phyloP scores from a whole-genome alignment of 1,140 invertebrate genomes.

The Dreissena rostriformis region DNA sequence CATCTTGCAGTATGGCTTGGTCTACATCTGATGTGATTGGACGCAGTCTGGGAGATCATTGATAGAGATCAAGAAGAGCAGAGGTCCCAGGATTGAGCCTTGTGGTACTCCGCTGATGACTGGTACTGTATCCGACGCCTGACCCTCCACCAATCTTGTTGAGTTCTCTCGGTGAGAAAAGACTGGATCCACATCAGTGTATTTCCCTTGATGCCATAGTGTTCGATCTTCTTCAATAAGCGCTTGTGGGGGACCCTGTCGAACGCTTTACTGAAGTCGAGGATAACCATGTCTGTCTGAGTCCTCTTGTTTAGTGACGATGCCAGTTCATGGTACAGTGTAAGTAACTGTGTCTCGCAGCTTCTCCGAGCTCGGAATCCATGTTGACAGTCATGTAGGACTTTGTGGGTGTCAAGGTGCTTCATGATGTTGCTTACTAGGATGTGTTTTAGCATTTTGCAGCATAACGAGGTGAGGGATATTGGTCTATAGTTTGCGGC shows the following conservation, averaged over 20 bases:
- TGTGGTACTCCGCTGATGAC: constrained; percentile 56
- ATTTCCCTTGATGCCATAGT: constrained; percentile 51
- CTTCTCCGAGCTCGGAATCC: neutral
- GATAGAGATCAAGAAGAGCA: constrained; percentile 49
- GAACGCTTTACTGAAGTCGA: constrained; percentile 42
- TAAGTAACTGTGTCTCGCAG: constrained; percentile 14
- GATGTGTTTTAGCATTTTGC: constrained; percentile 27
- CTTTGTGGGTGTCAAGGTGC: constrained; percentile 2
- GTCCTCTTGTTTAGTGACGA: neutral
- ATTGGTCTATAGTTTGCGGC: constrained; percentile 47
- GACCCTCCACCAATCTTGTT: constrained; percentile 43
- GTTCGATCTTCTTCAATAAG: constrained; percentile 51
- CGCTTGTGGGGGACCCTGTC: constrained; percentile 38
- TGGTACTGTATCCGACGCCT: constrained; percentile 1
- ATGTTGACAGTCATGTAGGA: constrained; percentile 9
- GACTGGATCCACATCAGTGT: no score
- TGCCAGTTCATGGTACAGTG: neutral
- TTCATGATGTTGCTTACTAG: constrained; percentile 1
- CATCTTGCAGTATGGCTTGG: neutral
- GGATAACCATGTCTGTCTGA: neutral
- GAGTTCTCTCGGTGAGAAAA: constrained; percentile 31
- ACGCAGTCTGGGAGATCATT: constrained; percentile 55
- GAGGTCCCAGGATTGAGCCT: constrained; percentile 44
- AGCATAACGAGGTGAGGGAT: neutral
- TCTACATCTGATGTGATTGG: neutral